A percentile compares a stretch with the other conserved stretches of the same genome.
These are phyloP conservation scores for Ametastegia equiseti DNA, from an alignment of 2,888 invertebrate species.

Conservation along the genomic window DNA sequence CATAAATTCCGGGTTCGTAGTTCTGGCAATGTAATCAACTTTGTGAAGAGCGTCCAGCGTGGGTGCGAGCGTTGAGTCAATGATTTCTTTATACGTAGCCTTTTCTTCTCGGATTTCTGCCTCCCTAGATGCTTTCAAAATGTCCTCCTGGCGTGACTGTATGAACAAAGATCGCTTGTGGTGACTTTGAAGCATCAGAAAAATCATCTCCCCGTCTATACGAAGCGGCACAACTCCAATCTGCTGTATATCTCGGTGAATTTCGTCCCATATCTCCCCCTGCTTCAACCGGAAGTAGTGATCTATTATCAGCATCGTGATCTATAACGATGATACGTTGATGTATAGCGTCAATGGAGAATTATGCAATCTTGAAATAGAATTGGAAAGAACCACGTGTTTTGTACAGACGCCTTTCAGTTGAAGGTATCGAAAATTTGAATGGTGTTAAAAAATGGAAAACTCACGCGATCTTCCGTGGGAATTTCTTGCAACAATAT, in stretches of 20 bases:
- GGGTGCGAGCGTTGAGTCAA: conserved; percentile 69
- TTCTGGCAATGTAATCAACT: conserved; percentile 73
- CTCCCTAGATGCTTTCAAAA: conserved; percentile 62
- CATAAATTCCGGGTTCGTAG: conserved; percentile 72
- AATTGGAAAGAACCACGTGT: no score
- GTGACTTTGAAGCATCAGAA: conserved; percentile 69
- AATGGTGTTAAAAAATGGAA: neutral
- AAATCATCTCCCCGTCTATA: conserved; percentile 71
- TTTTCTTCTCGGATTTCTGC: conserved; percentile 70
- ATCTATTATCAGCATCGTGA: conserved; percentile 74
- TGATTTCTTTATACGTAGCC: conserved; percentile 68
- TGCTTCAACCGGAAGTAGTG: conserved; percentile 75
- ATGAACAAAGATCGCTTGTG: conserved; percentile 70
- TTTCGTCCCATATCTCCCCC: conserved; percentile 76
- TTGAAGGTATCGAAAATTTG: neutral
- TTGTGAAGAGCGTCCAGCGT: conserved; percentile 73
- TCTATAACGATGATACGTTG: conserved; percentile 62
- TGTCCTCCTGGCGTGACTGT: conserved; percentile 68
- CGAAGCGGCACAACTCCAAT: conserved; percentile 70
- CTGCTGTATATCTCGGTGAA: conserved; percentile 70
- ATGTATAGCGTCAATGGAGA: neutral
- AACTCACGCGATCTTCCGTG: conserved; percentile 70
- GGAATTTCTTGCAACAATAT: conserved; percentile 67
- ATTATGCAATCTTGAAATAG: conserved; percentile 36
- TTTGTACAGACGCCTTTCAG: no score